A percentile compares a stretch with the other conserved stretches of the same genome.
Evolutionary conservation across 2,888 invertebrate species (phyloP).

Genomic region (Theodoxus fluviatilis): DNA sequence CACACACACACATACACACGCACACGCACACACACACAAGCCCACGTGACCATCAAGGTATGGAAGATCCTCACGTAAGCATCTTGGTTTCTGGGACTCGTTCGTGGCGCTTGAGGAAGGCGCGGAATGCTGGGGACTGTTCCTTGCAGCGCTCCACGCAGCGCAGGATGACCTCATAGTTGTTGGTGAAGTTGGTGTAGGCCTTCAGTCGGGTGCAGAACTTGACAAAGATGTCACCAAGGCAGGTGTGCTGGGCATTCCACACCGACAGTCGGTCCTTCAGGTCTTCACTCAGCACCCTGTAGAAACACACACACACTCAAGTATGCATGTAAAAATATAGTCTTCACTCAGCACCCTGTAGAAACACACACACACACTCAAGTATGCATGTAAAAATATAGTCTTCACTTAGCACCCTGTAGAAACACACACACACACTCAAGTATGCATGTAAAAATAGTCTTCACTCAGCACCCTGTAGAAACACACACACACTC

Average conservation of each 20-base stretch:
- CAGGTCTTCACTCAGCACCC: conserved; percentile 54
- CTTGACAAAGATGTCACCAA: conserved; percentile 62
- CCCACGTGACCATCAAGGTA: too few relatives aligned
- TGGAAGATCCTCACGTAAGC: conserved; percentile 50
- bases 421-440: too few relatives aligned
- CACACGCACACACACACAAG: too few relatives aligned
- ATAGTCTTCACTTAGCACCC: too few relatives aligned
- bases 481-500: too few relatives aligned
- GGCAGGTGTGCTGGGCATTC: conserved; percentile 53
- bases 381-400: too few relatives aligned
- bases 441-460: too few relatives aligned
- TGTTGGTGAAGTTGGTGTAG: conserved; percentile 62
- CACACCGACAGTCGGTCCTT: conserved; percentile 54
- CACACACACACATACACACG: too few relatives aligned
- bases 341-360: too few relatives aligned
- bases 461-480: too few relatives aligned
- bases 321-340: too few relatives aligned
- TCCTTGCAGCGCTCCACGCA: conserved; percentile 58
- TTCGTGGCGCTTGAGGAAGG: conserved; percentile 59
- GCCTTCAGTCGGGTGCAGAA: conserved; percentile 56
- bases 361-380: too few relatives aligned
- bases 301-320: conserved; percentile 35
- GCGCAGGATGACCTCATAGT: conserved; percentile 58
- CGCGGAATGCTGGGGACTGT: conserved; percentile 57
- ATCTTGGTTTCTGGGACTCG: conserved; percentile 55